Conservation (phyloP, 2,113 vertebrate species). For the Caretta caretta region DNA sequence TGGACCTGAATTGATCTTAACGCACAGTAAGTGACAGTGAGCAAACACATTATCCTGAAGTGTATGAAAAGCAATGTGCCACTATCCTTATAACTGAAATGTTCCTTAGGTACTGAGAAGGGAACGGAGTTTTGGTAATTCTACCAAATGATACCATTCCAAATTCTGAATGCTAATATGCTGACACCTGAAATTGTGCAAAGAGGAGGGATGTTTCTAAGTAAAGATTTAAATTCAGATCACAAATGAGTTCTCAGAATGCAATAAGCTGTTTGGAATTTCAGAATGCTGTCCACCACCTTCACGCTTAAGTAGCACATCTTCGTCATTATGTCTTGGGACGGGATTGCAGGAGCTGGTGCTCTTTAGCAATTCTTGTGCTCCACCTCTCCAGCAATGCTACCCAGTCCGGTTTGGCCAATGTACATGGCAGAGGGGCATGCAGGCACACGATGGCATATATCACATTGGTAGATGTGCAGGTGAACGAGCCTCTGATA, state of each 20-base stretch:
- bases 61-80: background rate
- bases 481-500: no score
- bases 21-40: background rate
- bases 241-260: background rate
- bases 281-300: conserved; percentile 53
- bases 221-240: background rate
- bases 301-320: conserved; percentile 54
- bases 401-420: conserved; percentile 26
- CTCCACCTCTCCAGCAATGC: conserved; percentile 73
- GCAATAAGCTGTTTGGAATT: conserved; percentile 31
- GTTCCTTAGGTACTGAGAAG: background rate
- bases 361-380: conserved; percentile 68
- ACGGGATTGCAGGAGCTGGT: conserved; percentile 39
- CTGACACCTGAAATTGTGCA: background rate
- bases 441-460: no score
- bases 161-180: background rate
- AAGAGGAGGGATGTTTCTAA: background rate
- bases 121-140: background rate
- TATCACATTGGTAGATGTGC: no score
- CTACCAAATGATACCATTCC: background rate
- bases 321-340: conserved; percentile 61
- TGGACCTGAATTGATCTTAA: background rate
- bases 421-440: no score
- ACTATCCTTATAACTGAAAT: conserved; percentile 4
- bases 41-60: background rate